A percentile compares a stretch with the other conserved stretches of the same genome.
These are phyloP conservation scores for Hoplodrina blanda DNA, from an alignment of 2,888 invertebrate genomes.

Conservation along the genomic window DNA sequence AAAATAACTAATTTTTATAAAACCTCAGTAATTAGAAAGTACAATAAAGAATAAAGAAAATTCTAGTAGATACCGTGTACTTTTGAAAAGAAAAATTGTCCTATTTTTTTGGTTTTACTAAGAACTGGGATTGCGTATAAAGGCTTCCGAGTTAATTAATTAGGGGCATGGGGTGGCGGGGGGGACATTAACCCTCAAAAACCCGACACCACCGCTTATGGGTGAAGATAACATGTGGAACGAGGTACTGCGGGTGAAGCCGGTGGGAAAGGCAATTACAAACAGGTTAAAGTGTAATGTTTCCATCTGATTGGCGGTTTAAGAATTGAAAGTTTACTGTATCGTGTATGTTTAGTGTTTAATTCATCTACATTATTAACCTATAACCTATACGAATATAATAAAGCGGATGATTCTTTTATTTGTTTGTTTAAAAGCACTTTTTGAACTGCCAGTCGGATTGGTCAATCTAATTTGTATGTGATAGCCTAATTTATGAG, in stretches of 20 bases:
- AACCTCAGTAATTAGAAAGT: slow-evolving; percentile 25
- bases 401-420: no score
- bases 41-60: slow-evolving; percentile 20
- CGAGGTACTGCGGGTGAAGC: slow-evolving; percentile 16
- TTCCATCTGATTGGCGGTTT: slow-evolving; percentile 1
- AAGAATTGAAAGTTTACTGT: slow-evolving; percentile 8
- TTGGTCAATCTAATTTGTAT: no score
- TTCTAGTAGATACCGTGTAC: slow-evolving; percentile 8
- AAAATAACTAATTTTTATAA: slow-evolving; percentile 13
- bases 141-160: slow-evolving; percentile 52
- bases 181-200: slow-evolving; percentile 29
- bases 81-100: slow-evolving; percentile 21
- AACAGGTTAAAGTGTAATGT: slow-evolving; percentile 34
- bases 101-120: slow-evolving; percentile 21
- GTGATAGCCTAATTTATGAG: no score
- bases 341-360: neutral
- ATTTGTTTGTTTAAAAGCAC: no score
- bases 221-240: slow-evolving; percentile 41
- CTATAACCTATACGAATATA: no score
- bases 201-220: slow-evolving; percentile 40
- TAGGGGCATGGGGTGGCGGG: slow-evolving; percentile 4
- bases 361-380: neutral
- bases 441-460: no score
- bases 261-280: slow-evolving; percentile 36
- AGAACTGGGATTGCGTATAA: slow-evolving; percentile 35